Percentiles rank a stretch among this genome's conserved stretches.
Evolutionary conservation across 2,113 vertebrate genomes (phyloP).

Genomic region (Planiliza haematocheilus): DNA sequence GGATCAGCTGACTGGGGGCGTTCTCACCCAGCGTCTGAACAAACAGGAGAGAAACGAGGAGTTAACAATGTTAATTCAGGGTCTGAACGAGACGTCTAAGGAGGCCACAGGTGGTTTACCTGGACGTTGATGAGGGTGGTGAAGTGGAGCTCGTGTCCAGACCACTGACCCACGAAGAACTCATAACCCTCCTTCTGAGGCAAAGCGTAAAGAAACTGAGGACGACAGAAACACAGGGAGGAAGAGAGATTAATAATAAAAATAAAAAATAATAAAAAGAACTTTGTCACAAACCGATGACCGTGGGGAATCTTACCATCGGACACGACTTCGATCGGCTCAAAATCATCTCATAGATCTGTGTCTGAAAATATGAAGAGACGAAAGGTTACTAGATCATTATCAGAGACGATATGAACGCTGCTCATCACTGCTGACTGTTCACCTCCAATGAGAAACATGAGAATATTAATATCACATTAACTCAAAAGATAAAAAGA

Average conservation of each 20-base stretch:
- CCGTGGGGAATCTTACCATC: constrained; percentile 78
- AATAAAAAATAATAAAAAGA: too few species aligned
- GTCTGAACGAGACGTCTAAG: too few species aligned
- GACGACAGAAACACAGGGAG: background rate
- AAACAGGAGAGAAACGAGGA: background rate
- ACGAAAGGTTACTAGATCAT: background rate
- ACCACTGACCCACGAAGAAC: constrained; percentile 96
- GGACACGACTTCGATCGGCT: constrained; percentile 87
- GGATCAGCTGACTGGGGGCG: constrained; percentile 91
- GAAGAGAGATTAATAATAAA: too few species aligned
- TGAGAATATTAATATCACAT: too few species aligned
- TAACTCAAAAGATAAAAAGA: too few species aligned
- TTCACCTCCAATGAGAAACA: too few species aligned
- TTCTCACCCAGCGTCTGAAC: constrained; percentile 88
- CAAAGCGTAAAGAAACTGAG: constrained; percentile 92
- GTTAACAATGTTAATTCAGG: too few species aligned
- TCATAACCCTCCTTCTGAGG: constrained; percentile 95
- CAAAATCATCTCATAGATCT: constrained; percentile 88
- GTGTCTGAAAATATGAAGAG: constrained; percentile 77
- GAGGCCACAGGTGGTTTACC: constrained; percentile 85
- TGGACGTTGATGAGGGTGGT: constrained; percentile 96
- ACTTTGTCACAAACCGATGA: background rate
- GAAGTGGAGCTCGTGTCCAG: constrained; percentile 92
- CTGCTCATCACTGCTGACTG: too few species aligned
- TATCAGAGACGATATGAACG: too few species aligned